Percentiles rank a stretch among this genome's conserved stretches.
phyloP scores from a whole-genome alignment of 2,797 vertebrate genomes.

The Ambastaia sidthimunki region DNA sequence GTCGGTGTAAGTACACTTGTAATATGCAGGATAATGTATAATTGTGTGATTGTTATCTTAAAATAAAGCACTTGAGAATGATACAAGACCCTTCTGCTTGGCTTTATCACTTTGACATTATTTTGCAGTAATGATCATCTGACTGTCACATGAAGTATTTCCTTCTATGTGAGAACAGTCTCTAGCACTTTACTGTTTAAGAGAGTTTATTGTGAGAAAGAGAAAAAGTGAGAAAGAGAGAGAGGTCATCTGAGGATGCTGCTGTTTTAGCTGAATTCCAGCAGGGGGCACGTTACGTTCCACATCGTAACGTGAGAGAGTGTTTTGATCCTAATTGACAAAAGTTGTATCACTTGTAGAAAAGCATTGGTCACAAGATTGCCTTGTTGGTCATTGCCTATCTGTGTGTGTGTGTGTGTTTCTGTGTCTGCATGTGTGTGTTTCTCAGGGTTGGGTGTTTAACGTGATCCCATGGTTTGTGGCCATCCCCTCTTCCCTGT shows the following conservation, averaged over 20 bases:
- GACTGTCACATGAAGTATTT: no score
- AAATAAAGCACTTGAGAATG: neutral
- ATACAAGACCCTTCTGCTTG: no score
- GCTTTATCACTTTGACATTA: no score
- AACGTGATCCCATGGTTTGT: constrained; percentile 96
- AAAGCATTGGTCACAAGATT: neutral
- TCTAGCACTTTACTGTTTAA: neutral
- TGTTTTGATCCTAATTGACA: neutral
- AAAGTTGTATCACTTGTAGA: neutral
- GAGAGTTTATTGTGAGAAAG: neutral
- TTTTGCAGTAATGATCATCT: no score
- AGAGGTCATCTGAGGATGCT: neutral
- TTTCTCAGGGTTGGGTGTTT: constrained; percentile 92
- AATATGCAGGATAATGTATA: neutral
- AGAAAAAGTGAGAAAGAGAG: neutral
- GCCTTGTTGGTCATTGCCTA: neutral
- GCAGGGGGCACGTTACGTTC: constrained; percentile 36
- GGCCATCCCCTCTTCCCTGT: constrained; percentile 88
- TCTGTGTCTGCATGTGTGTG: constrained; percentile 43
- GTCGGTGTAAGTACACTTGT: neutral
- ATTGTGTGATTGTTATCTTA: neutral
- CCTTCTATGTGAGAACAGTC: neutral
- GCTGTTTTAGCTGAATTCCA: constrained; percentile 24
- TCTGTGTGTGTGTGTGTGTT: neutral
- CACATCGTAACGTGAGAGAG: neutral